phyloP scores from a whole-genome alignment of 1,140 invertebrate genomes.

The Drosophila lini region DNA sequence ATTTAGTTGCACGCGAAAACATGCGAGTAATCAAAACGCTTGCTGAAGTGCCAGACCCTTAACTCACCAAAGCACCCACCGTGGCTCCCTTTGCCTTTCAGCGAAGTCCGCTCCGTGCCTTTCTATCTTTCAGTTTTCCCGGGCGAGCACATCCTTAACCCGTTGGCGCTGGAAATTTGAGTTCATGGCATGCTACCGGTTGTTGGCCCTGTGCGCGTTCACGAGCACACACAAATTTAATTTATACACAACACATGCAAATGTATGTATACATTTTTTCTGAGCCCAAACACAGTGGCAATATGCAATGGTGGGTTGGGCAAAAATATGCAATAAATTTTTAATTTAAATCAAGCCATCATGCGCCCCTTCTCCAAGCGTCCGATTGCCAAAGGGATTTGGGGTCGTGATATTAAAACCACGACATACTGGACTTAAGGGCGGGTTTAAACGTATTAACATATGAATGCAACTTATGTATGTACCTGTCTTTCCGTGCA shows the following conservation, averaged over 20 bases:
- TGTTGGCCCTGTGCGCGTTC: slow-evolving; percentile 66
- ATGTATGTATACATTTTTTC: slow-evolving; percentile 22
- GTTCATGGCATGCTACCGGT: slow-evolving; percentile 73
- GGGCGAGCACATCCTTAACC: slow-evolving; percentile 61
- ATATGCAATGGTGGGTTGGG: slow-evolving; percentile 54
- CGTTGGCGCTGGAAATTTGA: slow-evolving; percentile 74
- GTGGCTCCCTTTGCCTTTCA: slow-evolving; percentile 11
- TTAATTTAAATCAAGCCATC: slow-evolving; percentile 81
- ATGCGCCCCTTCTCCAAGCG: slow-evolving; percentile 5
- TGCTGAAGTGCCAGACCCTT: slow-evolving; percentile 65
- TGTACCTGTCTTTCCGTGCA: slow-evolving; percentile 29
- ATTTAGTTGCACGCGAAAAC: slow-evolving; percentile 82
- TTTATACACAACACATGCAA: slow-evolving; percentile 58
- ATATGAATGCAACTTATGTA: slow-evolving; percentile 64
- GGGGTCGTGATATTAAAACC: slow-evolving; percentile 9
- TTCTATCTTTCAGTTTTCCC: slow-evolving; percentile 28
- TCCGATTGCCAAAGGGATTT: slow-evolving; percentile 24
- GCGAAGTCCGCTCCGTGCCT: not conserved
- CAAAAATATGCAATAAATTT: slow-evolving; percentile 82
- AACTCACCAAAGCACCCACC: slow-evolving; percentile 23
- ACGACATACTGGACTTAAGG: not conserved
- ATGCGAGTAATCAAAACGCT: slow-evolving; percentile 81
- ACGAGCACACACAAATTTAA: slow-evolving; percentile 72
- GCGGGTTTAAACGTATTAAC: slow-evolving; percentile 48
- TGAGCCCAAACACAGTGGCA: slow-evolving; percentile 21